phyloP scores from a whole-genome alignment of 1,140 invertebrate species.

The Philotrypesis tridentata region DNA sequence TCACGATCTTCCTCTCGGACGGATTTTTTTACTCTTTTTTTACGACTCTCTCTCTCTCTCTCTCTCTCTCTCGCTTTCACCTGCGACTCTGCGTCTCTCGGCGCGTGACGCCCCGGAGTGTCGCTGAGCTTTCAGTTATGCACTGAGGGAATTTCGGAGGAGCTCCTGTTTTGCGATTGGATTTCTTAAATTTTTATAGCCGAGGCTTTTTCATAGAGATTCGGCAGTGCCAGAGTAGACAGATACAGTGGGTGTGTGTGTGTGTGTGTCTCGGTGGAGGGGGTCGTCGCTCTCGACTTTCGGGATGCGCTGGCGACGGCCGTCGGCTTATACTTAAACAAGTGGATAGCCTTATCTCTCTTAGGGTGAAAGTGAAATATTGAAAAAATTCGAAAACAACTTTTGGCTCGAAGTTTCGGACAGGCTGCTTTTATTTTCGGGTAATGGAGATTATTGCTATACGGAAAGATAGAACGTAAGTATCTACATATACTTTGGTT shows the following conservation, averaged over 20 bases:
- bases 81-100: background rate
- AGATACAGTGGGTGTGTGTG: no score
- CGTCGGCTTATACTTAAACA: no score
- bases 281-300: no score
- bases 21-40: background rate
- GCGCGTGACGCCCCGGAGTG: background rate
- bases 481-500: background rate
- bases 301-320: no score
- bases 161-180: background rate
- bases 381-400: background rate
- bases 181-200: slow-evolving; percentile 37
- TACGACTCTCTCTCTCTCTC: background rate
- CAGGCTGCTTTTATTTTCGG: background rate
- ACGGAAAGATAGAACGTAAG: no score
- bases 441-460: background rate
- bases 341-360: background rate
- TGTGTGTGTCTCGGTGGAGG: no score
- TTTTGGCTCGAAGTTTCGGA: background rate
- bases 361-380: background rate
- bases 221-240: no score
- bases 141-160: slow-evolving; percentile 33
- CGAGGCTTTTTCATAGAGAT: no score
- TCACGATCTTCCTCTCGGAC: background rate
- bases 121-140: slow-evolving; percentile 23
- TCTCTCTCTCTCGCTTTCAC: no score